A percentile compares a stretch with the other conserved stretches of the same genome.
phyloP scores from a whole-genome alignment of 2,113 vertebrate species.

The Microtus montanus region DNA sequence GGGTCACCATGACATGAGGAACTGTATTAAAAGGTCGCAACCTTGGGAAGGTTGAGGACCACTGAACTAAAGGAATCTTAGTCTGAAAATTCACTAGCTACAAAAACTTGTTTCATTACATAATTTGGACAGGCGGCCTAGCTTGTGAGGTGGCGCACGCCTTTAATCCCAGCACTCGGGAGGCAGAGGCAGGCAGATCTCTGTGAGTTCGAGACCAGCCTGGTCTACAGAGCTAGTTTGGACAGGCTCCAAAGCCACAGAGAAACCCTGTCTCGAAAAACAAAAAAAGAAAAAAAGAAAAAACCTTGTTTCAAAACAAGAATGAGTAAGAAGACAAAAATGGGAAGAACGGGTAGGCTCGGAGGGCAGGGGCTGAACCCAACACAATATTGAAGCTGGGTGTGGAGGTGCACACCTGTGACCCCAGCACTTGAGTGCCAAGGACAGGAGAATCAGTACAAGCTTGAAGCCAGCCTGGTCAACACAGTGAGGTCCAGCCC shows the following conservation, averaged over 20 bases:
- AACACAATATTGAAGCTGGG: neutral
- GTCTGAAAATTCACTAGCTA: slow-evolving; percentile 2
- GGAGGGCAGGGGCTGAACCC: neutral
- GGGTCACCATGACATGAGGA: neutral
- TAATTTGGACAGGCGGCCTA: too few species aligned
- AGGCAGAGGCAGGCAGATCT: too few species aligned
- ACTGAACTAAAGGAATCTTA: neutral
- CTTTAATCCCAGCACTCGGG: too few species aligned
- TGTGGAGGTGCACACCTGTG: neutral
- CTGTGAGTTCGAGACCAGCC: too few species aligned
- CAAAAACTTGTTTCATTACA: neutral
- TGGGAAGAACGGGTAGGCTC: neutral
- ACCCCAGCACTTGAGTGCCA: neutral
- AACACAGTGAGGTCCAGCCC: neutral
- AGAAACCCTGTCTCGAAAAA: too few species aligned
- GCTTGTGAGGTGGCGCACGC: too few species aligned
- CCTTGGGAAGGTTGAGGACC: neutral
- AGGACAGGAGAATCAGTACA: neutral
- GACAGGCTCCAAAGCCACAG: too few species aligned
- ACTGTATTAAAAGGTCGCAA: neutral
- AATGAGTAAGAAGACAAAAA: neutral
- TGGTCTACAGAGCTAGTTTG: too few species aligned
- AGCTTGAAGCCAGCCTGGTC: neutral
- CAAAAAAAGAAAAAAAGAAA: neutral
- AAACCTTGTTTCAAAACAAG: neutral